Evolutionary conservation across 2,113 vertebrate species (phyloP).

Genomic region (Tupaia tana): DNA sequence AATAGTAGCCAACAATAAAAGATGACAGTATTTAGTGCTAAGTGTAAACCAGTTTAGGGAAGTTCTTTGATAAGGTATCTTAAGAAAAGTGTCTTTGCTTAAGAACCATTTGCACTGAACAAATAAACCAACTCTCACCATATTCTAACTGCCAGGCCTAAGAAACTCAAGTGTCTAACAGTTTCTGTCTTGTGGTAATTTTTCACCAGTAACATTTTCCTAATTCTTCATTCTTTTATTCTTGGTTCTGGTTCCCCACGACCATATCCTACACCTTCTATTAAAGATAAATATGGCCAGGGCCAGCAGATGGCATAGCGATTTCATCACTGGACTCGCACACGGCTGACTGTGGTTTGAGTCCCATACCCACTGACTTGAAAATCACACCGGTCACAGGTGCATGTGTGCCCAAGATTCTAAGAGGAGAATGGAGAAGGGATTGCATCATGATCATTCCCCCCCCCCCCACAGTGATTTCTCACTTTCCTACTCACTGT

Average conservation of each 20-base stretch:
- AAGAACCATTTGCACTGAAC: constrained; percentile 33
- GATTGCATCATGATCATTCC: too few species aligned
- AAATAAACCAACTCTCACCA: not conserved
- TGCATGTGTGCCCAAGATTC: too few species aligned
- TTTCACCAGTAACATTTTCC: constrained; percentile 8
- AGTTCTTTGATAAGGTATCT: not conserved
- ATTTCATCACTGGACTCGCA: too few species aligned
- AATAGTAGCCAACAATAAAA: constrained; percentile 4
- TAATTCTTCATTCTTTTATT: constrained; percentile 5
- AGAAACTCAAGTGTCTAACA: constrained; percentile 17
- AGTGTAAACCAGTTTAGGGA: not conserved
- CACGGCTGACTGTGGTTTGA: too few species aligned
- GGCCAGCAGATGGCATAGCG: too few species aligned
- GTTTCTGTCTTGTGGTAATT: not conserved
- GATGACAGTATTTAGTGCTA: not conserved
- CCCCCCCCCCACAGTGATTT: too few species aligned
- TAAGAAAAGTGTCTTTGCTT: not conserved
- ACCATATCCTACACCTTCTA: not conserved
- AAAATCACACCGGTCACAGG: too few species aligned
- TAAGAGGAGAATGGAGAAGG: too few species aligned
- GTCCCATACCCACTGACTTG: too few species aligned
- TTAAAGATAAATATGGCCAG: constrained; percentile 30
- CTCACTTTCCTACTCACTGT: too few species aligned
- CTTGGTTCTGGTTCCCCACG: not conserved
- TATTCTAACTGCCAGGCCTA: not conserved